Conservation (phyloP, 2,797 vertebrate species). For the Platalea minor region DNA sequence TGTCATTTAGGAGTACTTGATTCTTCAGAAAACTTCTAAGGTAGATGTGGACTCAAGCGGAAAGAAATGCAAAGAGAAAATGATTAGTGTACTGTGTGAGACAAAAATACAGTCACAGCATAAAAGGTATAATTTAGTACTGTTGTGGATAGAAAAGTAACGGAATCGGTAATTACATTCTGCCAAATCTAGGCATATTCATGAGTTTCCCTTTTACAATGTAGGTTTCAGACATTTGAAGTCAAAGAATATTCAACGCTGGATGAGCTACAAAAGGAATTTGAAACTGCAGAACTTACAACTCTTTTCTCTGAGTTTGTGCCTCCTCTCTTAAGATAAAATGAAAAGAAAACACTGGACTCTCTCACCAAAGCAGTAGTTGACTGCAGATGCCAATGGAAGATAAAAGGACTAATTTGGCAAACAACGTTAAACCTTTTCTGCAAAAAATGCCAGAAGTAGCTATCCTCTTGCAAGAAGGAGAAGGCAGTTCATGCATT, state of each 20-base stretch:
- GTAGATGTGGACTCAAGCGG: slow-evolving; percentile 87
- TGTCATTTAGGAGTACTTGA: slow-evolving; percentile 81
- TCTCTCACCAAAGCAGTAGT: not conserved
- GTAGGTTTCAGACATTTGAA: slow-evolving; percentile 82
- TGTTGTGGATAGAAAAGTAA: slow-evolving; percentile 68
- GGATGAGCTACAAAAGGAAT: slow-evolving; percentile 79
- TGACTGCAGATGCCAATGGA: not conserved
- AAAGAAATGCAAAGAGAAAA: slow-evolving; percentile 89
- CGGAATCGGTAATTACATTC: slow-evolving; percentile 72
- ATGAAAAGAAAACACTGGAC: not conserved
- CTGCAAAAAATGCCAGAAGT: not conserved
- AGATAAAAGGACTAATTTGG: not conserved
- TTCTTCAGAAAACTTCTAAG: slow-evolving; percentile 84
- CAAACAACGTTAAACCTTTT: slow-evolving; percentile 29
- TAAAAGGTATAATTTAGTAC: slow-evolving; percentile 77
- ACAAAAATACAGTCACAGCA: slow-evolving; percentile 70
- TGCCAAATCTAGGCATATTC: slow-evolving; percentile 67
- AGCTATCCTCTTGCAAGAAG: not conserved
- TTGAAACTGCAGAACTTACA: slow-evolving; percentile 76
- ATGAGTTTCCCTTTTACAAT: slow-evolving; percentile 66
- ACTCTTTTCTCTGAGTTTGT: slow-evolving; percentile 80
- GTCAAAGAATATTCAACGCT: slow-evolving; percentile 78
- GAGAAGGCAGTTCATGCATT: not conserved
- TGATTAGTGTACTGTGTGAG: slow-evolving; percentile 85
- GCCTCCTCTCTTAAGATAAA: slow-evolving; percentile 65